Percentiles rank a stretch among this genome's conserved stretches.
These are phyloP conservation scores for Centropus unirufus DNA, from an alignment of 2,113 vertebrate genomes.

Conservation along the genomic window DNA sequence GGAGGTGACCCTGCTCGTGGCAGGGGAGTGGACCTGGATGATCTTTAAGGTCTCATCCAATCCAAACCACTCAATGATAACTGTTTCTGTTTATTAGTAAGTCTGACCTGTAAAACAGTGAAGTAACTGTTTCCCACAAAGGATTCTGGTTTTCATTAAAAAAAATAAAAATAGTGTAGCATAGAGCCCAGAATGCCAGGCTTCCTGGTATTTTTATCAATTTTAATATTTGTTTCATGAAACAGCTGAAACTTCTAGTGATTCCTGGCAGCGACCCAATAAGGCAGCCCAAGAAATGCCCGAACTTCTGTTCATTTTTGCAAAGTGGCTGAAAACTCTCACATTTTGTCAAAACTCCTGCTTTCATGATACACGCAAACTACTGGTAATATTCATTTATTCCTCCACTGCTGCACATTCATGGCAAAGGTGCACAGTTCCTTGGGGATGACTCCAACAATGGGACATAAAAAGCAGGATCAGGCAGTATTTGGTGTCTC, in stretches of 20 bases:
- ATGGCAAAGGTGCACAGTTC: background rate
- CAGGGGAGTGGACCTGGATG: no score
- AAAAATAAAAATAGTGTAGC: background rate
- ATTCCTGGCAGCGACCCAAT: background rate
- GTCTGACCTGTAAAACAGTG: background rate
- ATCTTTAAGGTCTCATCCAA: no score
- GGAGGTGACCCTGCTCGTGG: no score
- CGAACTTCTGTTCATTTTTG: background rate
- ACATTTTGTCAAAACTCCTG: background rate
- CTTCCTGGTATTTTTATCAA: background rate
- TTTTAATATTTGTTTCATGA: background rate
- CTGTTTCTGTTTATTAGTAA: background rate
- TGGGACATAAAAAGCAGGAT: background rate
- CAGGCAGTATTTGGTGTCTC: background rate
- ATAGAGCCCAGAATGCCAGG: background rate
- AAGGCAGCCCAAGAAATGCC: background rate
- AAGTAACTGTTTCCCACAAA: background rate
- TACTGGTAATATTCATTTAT: background rate
- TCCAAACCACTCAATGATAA: no score
- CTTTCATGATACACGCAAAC: background rate
- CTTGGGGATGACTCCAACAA: background rate
- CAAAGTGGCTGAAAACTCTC: background rate
- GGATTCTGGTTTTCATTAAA: background rate
- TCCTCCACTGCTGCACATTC: background rate
- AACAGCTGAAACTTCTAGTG: background rate